phyloP scores from a whole-genome alignment of 2,888 invertebrate species.

The Sipha maydis region DNA sequence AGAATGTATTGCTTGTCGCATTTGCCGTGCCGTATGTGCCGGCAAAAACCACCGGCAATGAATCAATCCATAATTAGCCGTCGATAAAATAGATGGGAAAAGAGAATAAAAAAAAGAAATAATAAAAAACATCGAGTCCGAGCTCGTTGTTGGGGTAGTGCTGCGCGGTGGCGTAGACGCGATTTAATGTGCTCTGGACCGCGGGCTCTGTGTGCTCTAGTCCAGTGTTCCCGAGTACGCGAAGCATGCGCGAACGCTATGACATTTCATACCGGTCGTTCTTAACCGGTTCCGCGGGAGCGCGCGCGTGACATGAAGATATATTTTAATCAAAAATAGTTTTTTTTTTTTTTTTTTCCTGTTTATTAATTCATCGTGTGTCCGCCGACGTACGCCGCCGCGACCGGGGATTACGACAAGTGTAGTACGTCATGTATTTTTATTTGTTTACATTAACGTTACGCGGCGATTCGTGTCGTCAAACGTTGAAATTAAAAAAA shows the following conservation, averaged over 20 bases:
- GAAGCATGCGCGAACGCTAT: background rate
- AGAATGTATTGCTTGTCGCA: background rate
- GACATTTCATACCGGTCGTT: background rate
- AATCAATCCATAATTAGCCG: slow-evolving; percentile 37
- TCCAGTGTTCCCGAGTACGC: background rate
- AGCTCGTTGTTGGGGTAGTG: background rate
- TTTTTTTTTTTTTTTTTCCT: background rate
- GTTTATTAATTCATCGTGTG: slow-evolving; percentile 45
- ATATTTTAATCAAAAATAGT: slow-evolving; percentile 8
- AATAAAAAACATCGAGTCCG: background rate
- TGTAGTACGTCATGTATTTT: slow-evolving; percentile 9
- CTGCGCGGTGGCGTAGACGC: background rate
- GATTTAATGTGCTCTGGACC: background rate
- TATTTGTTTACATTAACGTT: slow-evolving; percentile 18
- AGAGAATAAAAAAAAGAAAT: too few species aligned
- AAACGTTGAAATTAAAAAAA: background rate
- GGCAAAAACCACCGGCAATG: slow-evolving; percentile 2
- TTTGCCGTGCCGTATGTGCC: background rate
- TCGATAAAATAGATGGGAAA: background rate
- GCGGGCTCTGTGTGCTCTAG: background rate
- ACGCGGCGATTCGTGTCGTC: slow-evolving; percentile 8
- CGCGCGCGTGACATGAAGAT: slow-evolving; percentile 33
- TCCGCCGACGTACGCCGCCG: background rate
- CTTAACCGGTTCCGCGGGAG: slow-evolving; percentile 19
- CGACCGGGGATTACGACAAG: background rate